phyloP scores from a whole-genome alignment of 1,140 invertebrate species.

The Dreissena polymorpha region DNA sequence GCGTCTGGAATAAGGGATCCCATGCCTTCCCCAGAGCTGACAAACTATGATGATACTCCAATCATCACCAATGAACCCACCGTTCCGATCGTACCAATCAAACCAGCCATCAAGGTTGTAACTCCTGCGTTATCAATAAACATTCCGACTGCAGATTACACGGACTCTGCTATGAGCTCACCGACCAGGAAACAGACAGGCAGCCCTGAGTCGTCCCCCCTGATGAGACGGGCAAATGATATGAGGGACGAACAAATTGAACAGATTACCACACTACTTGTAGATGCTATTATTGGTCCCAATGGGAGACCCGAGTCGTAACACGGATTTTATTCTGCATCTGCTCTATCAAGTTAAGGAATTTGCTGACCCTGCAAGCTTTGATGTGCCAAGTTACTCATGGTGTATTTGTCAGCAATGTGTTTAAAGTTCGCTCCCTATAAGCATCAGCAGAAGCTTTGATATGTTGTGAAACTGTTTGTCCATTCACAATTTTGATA shows the following conservation, averaged over 20 bases:
- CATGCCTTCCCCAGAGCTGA: conserved; percentile 44
- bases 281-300: conserved; percentile 52
- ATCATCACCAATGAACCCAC: background rate
- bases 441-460: too few species aligned
- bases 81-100: conserved; percentile 24
- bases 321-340: background rate
- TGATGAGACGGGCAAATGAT: conserved; percentile 54
- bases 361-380: too few species aligned
- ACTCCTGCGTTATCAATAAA: conserved; percentile 57
- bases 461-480: too few species aligned
- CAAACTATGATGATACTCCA: conserved; percentile 2
- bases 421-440: too few species aligned
- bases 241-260: conserved; percentile 62
- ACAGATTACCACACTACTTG: conserved; percentile 62
- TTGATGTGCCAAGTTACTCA: too few species aligned
- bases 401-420: too few species aligned
- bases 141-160: conserved; percentile 64
- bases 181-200: conserved; percentile 2
- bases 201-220: conserved; percentile 35
- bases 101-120: conserved; percentile 23
- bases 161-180: conserved; percentile 56
- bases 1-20: conserved; percentile 42
- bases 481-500: too few species aligned
- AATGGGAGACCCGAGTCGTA: background rate
- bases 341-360: too few species aligned